A percentile compares a stretch with the other conserved stretches of the same genome.
These are phyloP conservation scores for Ursus arctos DNA, from an alignment of 2,113 vertebrate species.

Conservation along the genomic window DNA sequence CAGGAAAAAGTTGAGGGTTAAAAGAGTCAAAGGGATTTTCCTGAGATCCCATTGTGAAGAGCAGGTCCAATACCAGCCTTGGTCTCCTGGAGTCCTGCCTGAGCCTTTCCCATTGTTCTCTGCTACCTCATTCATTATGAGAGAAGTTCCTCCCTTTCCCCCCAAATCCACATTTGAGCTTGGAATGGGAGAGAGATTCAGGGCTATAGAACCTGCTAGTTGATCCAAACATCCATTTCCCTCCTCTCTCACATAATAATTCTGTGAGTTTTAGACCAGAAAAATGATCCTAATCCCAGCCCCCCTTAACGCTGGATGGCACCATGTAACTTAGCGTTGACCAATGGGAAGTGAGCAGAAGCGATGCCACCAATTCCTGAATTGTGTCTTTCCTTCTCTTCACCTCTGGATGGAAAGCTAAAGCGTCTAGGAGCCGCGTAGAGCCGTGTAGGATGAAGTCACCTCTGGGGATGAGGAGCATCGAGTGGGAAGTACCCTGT, in stretches of 20 bases:
- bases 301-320: neutral
- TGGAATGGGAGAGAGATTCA: neutral
- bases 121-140: neutral
- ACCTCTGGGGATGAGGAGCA: neutral
- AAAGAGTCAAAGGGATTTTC: neutral
- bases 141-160: neutral
- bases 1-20: neutral
- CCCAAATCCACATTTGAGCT: neutral
- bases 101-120: neutral
- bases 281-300: neutral
- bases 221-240: neutral
- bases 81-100: neutral
- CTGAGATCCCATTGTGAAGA: neutral
- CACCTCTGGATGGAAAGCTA: too few relatives aligned
- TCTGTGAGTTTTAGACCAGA: neutral
- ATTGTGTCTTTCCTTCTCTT: neutral
- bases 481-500: neutral
- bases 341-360: neutral
- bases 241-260: neutral
- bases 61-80: neutral
- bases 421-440: neutral
- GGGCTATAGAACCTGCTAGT: neutral
- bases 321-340: neutral
- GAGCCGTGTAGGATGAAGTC: neutral
- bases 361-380: neutral